These are phyloP conservation scores for Homarus americanus DNA, from an alignment of 1,140 invertebrate genomes.

Conservation along the genomic window DNA sequence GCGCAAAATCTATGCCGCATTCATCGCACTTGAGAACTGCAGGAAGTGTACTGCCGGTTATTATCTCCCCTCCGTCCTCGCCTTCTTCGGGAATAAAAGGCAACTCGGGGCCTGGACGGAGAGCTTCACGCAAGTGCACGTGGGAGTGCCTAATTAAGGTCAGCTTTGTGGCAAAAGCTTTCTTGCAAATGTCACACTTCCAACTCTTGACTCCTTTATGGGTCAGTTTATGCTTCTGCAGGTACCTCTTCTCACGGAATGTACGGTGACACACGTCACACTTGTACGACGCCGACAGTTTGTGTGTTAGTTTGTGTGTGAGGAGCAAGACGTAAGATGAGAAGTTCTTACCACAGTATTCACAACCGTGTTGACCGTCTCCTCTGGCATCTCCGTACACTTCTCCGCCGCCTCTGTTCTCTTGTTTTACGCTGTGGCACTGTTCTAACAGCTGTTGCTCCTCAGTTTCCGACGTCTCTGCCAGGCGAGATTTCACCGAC, in stretches of 20 bases:
- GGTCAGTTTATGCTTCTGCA: conserved; percentile 74
- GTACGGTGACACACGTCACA: conserved; percentile 76
- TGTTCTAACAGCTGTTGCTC: conserved; percentile 43
- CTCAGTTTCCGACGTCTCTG: conserved; percentile 30
- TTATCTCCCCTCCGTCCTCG: conserved; percentile 59
- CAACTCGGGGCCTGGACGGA: conserved; percentile 63
- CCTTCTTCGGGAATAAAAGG: conserved; percentile 55
- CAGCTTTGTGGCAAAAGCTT: conserved; percentile 74
- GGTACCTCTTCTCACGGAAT: conserved; percentile 72
- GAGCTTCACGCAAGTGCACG: conserved; percentile 71
- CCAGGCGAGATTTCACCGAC: conserved; percentile 57
- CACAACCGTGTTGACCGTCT: conserved; percentile 50
- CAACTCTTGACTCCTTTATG: conserved; percentile 73
- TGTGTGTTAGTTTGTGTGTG: conserved; percentile 78
- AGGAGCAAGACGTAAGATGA: conserved; percentile 73
- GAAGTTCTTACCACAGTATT: conserved; percentile 70
- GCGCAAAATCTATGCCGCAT: conserved; percentile 84
- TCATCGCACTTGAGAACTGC: conserved; percentile 82
- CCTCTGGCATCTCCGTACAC: neutral
- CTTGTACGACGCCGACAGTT: conserved; percentile 78
- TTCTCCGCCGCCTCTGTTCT: conserved; percentile 9
- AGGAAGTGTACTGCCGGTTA: conserved; percentile 62
- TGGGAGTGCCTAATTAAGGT: conserved; percentile 73
- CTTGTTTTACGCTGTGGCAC: conserved; percentile 4
- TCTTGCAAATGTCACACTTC: conserved; percentile 75